Percentiles rank a stretch among this genome's conserved stretches.
Evolutionary conservation across 2,888 invertebrate species (phyloP).

Genomic region (Ditula angustiorana): DNA sequence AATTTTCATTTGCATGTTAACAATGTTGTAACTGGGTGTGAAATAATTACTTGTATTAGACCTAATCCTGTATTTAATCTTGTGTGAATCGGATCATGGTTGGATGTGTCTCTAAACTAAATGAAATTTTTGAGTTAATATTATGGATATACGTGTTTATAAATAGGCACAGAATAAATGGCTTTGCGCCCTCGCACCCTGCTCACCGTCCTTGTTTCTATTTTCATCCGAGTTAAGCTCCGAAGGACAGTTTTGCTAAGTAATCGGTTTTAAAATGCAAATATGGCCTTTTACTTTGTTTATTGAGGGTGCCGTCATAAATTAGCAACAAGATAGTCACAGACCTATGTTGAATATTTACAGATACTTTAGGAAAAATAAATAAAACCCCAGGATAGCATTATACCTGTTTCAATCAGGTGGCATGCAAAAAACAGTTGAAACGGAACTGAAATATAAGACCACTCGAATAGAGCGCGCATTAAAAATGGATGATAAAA

Average conservation of each 20-base stretch:
- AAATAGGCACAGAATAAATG: slow-evolving; percentile 51
- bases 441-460: background rate
- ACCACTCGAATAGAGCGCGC: background rate
- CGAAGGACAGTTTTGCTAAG: slow-evolving; percentile 66
- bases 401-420: background rate
- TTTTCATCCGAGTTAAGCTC: slow-evolving; percentile 62
- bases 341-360: too few relatives aligned
- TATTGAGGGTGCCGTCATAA: background rate
- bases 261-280: slow-evolving; percentile 72
- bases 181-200: slow-evolving; percentile 54
- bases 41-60: slow-evolving; percentile 10
- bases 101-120: background rate
- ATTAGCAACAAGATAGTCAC: background rate
- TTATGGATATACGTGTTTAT: slow-evolving; percentile 42
- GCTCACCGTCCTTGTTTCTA: slow-evolving; percentile 69
- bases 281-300: slow-evolving; percentile 41
- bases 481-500: slow-evolving; percentile 7
- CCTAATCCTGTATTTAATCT: background rate
- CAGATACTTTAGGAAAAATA: background rate
- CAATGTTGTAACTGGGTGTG: background rate
- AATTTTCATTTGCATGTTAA: slow-evolving; percentile 30
- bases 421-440: background rate
- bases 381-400: background rate
- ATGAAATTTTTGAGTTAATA: background rate
- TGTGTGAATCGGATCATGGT: background rate